Evolutionary conservation across 2,888 invertebrate genomes (phyloP), one percentile per base, ranked within the genome.

Genomic region (Dorcus parallelipipedus): DNA sequence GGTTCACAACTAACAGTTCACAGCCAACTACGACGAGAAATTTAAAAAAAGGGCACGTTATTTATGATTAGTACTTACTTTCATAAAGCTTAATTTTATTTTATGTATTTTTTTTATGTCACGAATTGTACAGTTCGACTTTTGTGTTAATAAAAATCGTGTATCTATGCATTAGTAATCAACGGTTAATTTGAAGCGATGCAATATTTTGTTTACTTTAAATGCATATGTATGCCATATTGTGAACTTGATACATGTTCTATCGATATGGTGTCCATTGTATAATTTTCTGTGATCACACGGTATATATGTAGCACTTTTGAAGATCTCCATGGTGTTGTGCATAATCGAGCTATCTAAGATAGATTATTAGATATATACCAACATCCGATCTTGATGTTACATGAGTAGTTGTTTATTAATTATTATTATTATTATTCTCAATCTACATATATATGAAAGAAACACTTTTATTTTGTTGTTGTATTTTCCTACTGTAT

Each of bases 261-360:
- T 45, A 45, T 45, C 45, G 45, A 23, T 45, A 23, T 23, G 14
- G 17, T 45, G 6, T 45, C 23, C 49, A 52, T 55, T 59, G 52
- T 55, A 55, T 59, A 59, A 67, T 71, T 71, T 45, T 70, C 71
- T 72, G 71, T 73, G 73, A 73, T 73, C 71, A 72, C 70, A 68
- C 67, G 68, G 68, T 67, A 67, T 69, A 68, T 65, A 64, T 70
- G 69, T 71, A 70, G 71, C 71, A 71, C 71, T 69, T 64, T 65
- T 64, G 64, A 67, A 68, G 65, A 69, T 70, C 70, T 72, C 67
- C 67, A 69, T 70, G 69, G 70, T 67, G 64, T 59, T 69, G 70
- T 72, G 70, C 64, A 70, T 71, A 68, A 64, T 62, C 62, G 62
- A 67, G 64, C 59, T 68, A 66, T 69, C 63, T 55, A 45, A 66